Evolutionary conservation across 2,797 vertebrate species (phyloP).

Genomic region (Peromyscus nudipes): DNA sequence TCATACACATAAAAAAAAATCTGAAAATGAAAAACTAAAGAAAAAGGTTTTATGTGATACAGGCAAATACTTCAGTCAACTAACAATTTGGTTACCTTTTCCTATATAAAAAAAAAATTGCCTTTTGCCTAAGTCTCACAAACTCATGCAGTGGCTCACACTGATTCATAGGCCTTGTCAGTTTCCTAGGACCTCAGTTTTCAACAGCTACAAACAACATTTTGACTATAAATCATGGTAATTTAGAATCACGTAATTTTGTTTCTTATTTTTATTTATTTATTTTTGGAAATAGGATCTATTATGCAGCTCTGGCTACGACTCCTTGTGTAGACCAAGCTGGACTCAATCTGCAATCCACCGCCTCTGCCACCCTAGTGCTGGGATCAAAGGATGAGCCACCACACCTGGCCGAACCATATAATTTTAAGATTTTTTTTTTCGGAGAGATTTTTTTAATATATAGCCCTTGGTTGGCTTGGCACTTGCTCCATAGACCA

Average conservation of each 20-base stretch:
- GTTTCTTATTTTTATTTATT: neutral
- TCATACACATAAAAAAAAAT: neutral
- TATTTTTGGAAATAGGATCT: neutral
- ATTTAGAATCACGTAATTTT: neutral
- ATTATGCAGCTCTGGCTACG: neutral
- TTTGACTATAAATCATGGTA: neutral
- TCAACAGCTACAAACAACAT: neutral
- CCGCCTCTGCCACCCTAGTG: neutral
- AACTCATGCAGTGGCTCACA: neutral
- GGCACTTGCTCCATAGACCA: neutral
- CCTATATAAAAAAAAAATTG: neutral
- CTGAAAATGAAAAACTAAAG: neutral
- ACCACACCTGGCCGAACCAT: neutral
- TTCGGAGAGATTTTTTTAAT: neutral
- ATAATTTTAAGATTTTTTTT: neutral
- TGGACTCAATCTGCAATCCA: neutral
- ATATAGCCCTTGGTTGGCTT: neutral
- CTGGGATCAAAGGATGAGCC: neutral
- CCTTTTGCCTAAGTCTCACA: neutral
- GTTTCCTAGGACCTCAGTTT: neutral
- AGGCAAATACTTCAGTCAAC: slow-evolving; percentile 3
- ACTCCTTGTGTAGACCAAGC: neutral
- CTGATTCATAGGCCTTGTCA: neutral
- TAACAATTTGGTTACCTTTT: neutral
- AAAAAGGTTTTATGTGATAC: neutral